phyloP scores from a whole-genome alignment of 92 coral and sea anemone species.

The Palythoa caribaeorum region DNA sequence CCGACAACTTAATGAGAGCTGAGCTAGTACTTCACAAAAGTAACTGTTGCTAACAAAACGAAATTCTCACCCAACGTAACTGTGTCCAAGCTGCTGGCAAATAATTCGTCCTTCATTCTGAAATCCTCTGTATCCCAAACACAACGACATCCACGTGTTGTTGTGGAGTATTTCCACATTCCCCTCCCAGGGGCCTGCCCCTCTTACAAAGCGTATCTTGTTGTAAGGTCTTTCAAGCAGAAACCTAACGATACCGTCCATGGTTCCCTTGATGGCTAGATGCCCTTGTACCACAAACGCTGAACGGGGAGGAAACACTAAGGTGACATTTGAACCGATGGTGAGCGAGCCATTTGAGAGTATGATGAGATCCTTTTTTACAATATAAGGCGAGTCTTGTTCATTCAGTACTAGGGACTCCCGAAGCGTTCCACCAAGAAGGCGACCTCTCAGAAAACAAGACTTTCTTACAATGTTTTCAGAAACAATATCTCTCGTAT shows the following conservation, averaged over 20 bases:
- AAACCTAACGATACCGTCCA: conserved; percentile 48
- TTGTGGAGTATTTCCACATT: conserved; percentile 57
- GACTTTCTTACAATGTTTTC: conserved; percentile 7
- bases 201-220: conserved; percentile 55
- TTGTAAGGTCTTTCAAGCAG: not conserved
- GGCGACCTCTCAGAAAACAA: conserved; percentile 68
- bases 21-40: no score
- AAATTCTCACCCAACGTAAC: no score
- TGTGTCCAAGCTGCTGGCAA: conserved; percentile 66
- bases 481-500: no score
- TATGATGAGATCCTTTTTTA: conserved; percentile 67
- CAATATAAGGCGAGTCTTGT: conserved; percentile 61
- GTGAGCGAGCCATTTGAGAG: conserved; percentile 64
- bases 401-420: conserved; percentile 46
- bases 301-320: conserved; percentile 68
- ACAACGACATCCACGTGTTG: conserved; percentile 64
- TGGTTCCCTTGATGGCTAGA: conserved; percentile 51
- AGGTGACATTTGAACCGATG: conserved; percentile 59
- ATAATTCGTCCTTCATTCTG: conserved; percentile 45
- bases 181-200: conserved; percentile 75
- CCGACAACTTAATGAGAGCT: no score
- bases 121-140: conserved; percentile 37
- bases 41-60: no score
- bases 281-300: conserved; percentile 70
- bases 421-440: conserved; percentile 2